phyloP scores from a whole-genome alignment of 2,888 invertebrate species.

The Eupithecia abbreviata region DNA sequence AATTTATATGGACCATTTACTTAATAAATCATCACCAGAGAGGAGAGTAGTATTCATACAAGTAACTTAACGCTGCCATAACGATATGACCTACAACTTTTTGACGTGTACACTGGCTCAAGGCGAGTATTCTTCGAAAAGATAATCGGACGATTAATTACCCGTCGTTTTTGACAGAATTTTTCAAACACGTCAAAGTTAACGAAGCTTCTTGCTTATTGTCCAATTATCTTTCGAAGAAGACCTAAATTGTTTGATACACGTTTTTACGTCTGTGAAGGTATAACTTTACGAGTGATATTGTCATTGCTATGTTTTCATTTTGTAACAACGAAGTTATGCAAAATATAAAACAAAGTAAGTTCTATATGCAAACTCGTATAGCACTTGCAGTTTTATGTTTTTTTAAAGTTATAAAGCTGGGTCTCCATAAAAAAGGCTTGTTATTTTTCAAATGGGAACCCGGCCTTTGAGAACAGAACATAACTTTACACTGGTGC shows the following conservation, averaged over 20 bases:
- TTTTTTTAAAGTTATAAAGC: not conserved
- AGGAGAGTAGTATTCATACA: not conserved
- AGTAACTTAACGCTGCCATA: not conserved
- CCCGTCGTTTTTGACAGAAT: not conserved
- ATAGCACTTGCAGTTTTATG: not conserved
- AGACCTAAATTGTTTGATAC: not conserved
- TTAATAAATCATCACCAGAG: not conserved
- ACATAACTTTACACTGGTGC: not conserved
- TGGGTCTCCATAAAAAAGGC: not conserved
- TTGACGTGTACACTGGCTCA: not conserved
- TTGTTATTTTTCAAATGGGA: not conserved
- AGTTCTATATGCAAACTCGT: not conserved
- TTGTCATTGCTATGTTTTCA: not conserved
- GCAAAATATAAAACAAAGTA: not conserved
- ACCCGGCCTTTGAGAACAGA: not conserved
- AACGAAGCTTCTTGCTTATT: too few relatives aligned
- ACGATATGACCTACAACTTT: not conserved
- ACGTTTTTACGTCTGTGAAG: not conserved
- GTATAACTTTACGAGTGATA: not conserved
- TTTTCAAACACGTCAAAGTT: not conserved
- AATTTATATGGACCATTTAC: not conserved
- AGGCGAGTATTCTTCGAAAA: not conserved
- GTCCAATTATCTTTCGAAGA: not conserved
- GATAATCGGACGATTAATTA: not conserved
- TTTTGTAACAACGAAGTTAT: not conserved